Evolutionary conservation across 2,797 vertebrate genomes (phyloP), one percentile per base, ranked within the genome.

Genomic region (Galagoides demidoff): DNA sequence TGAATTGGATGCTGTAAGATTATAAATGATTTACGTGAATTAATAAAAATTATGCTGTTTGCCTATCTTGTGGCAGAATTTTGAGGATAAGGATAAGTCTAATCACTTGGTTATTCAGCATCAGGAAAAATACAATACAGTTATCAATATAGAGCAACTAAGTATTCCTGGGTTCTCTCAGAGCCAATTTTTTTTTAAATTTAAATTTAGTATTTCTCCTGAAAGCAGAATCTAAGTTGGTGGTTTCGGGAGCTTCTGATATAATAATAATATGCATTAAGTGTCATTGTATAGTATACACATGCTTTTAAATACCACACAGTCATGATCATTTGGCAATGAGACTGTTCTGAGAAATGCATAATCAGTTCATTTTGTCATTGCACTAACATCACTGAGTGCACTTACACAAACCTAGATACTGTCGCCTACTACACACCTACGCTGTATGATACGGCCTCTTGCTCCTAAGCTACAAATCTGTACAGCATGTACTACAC

Each of bases 1-100:
- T 74, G 37, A 23, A 9, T 10, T 57, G 10, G 64, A 63, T 93
- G 27, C 74, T 95, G 31, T 92, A 49, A 79, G 20, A 77, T 70
- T 96, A n/a, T 37, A 94, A 92, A 86, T 73, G 29, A 77, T 63
- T 77, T 76, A 57, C n/a, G 6, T 89, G 39, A 89, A 52, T 83
- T 81, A 71, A 83, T 88, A 85, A 76, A 92, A 94, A 89, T 61
- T 91, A 29, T 85, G 37, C 9, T 73, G 17, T 70, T 96, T 73
- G 73, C 23, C 37, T 70, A 59, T 92, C 29, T 95, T 61, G 43
- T 29, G 7, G 73, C 39, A 88, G 83, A 89, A 90, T 89, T 91
- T 85, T 68, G 49, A 85, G 39, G 45, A 0, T 77, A 49, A 86
- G 37, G 74, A 14, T 89, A 91, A 57, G n/a, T 83, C 16, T 90